Evolutionary conservation across 2,113 vertebrate genomes (phyloP).

Genomic region (Chionomys nivalis): DNA sequence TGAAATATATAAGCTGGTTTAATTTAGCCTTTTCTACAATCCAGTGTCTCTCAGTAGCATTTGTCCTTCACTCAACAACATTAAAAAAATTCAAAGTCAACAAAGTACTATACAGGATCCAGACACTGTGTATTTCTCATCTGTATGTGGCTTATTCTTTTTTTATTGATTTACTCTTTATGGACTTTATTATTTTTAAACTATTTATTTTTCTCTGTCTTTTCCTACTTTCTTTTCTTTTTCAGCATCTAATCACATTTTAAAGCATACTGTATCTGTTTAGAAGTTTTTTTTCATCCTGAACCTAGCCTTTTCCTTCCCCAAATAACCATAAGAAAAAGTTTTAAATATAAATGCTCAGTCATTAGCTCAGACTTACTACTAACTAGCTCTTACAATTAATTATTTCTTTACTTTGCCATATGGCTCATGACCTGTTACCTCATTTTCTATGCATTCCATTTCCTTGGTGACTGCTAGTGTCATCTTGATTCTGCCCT

Average conservation of each 20-base stretch:
- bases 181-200: neutral
- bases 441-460: no score
- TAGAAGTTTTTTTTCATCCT: neutral
- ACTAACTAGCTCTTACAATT: no score
- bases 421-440: no score
- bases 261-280: neutral
- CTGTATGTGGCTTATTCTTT: neutral
- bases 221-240: neutral
- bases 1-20: neutral
- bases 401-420: no score
- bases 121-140: neutral
- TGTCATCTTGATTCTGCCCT: no score
- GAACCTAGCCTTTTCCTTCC: neutral
- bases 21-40: neutral
- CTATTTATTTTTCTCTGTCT: neutral
- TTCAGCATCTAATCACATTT: neutral
- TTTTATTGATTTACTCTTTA: neutral
- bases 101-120: neutral
- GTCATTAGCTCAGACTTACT: no score
- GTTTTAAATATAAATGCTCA: no score
- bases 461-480: no score
- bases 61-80: neutral
- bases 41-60: neutral
- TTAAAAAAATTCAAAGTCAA: neutral
- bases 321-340: no score